Conservation (phyloP, 2,113 vertebrate genomes). For the Mobula birostris region DNA sequence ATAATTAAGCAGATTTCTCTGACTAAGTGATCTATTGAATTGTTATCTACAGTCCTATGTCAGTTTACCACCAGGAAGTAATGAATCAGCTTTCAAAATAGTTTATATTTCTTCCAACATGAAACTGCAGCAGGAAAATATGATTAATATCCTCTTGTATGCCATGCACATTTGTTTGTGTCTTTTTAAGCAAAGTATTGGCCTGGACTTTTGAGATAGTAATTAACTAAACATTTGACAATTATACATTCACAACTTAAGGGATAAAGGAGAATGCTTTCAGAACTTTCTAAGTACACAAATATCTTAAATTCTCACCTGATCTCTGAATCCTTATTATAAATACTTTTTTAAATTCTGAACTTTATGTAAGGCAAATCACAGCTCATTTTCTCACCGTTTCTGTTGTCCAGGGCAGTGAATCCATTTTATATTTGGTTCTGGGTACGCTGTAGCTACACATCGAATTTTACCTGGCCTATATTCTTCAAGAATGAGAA, state of each 20-base stretch:
- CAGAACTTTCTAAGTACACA: no score
- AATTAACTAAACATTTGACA: no score
- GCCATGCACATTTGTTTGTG: not conserved
- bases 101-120: not conserved
- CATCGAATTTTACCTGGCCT: conserved; percentile 79
- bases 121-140: not conserved
- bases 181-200: not conserved
- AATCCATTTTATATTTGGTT: conserved; percentile 86
- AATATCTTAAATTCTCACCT: no score
- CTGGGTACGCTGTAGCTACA: conserved; percentile 78
- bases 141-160: not conserved
- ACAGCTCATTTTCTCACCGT: conserved; percentile 60
- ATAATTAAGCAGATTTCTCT: not conserved
- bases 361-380: conserved; percentile 18
- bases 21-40: no score
- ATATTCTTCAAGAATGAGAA: conserved; percentile 71
- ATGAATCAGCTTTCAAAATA: not conserved
- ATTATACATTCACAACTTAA: no score
- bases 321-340: not conserved
- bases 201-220: no score
- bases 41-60: not conserved
- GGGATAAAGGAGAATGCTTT: no score
- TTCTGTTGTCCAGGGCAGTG: conserved; percentile 76
- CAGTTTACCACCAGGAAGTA: not conserved
- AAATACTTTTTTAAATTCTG: not conserved